These are phyloP conservation scores for Zeuzera pyrina DNA, from an alignment of 2,888 invertebrate species.

Conservation along the genomic window DNA sequence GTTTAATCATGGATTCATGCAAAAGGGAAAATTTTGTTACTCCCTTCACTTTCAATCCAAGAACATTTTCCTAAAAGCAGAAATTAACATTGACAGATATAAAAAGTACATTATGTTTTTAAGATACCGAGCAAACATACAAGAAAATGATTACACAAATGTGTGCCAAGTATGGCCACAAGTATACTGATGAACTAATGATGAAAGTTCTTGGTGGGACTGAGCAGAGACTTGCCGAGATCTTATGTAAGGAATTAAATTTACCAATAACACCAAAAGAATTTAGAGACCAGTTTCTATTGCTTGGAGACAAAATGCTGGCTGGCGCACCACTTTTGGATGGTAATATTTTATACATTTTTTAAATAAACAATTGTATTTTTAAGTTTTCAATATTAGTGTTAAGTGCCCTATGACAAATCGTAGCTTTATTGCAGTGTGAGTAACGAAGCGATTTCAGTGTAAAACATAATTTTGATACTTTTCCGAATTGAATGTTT, in stretches of 20 bases:
- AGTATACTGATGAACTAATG: slow-evolving; percentile 86
- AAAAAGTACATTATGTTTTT: slow-evolving; percentile 21
- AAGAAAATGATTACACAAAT: slow-evolving; percentile 80
- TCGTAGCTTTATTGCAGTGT: too few relatives aligned
- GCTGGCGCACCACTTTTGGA: slow-evolving; percentile 76
- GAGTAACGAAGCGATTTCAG: too few relatives aligned
- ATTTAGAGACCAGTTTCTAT: slow-evolving; percentile 75
- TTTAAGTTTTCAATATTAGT: too few relatives aligned
- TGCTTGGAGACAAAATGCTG: slow-evolving; percentile 74
- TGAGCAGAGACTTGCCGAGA: slow-evolving; percentile 78
- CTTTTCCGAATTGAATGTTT: too few relatives aligned
- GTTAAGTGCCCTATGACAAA: too few relatives aligned
- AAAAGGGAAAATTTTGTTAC: too few relatives aligned
- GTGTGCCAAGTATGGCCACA: slow-evolving; percentile 80
- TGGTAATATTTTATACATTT: too few relatives aligned
- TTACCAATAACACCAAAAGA: slow-evolving; percentile 79
- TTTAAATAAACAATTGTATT: background rate
- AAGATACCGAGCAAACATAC: slow-evolving; percentile 89
- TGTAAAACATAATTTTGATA: too few relatives aligned
- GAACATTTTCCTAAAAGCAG: too few relatives aligned
- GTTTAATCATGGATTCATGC: too few relatives aligned
- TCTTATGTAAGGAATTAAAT: slow-evolving; percentile 77
- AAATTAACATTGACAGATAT: too few relatives aligned
- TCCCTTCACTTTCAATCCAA: too few relatives aligned
- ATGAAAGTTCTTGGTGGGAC: slow-evolving; percentile 83